Evolutionary conservation across 2,113 vertebrate genomes (phyloP).

Genomic region (Cacatua alba): DNA sequence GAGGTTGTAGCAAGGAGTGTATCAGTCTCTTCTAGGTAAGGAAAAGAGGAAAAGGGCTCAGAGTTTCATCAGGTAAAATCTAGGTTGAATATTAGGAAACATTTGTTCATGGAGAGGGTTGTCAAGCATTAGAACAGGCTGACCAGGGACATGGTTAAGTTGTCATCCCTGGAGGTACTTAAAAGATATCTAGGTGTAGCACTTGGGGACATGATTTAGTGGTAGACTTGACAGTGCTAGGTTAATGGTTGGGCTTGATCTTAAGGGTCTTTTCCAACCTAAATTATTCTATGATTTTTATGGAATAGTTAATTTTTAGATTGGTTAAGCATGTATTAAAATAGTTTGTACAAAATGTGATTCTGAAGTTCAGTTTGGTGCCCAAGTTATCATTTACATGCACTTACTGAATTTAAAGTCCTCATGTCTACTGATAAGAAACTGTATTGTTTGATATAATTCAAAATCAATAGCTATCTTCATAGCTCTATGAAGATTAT

Average conservation of each 20-base stretch:
- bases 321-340: background rate
- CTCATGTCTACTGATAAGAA: background rate
- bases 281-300: background rate
- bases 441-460: background rate
- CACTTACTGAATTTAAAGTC: background rate
- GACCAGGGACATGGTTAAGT: background rate
- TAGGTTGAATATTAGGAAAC: background rate
- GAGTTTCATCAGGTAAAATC: background rate
- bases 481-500: background rate
- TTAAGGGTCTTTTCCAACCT: background rate
- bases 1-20: background rate
- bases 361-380: background rate
- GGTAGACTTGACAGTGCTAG: background rate
- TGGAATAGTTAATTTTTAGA: background rate
- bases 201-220: background rate
- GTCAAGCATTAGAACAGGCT: background rate
- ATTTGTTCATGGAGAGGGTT: fast-evolving
- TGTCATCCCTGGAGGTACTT: background rate
- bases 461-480: background rate
- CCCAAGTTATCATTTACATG: background rate
- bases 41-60: background rate
- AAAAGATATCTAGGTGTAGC: background rate
- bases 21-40: background rate
- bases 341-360: background rate
- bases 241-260: background rate